Percentiles rank a stretch among this genome's conserved stretches.
Conservation (phyloP, 2,888 invertebrate genomes). For the Physocephala rufipes region DNA sequence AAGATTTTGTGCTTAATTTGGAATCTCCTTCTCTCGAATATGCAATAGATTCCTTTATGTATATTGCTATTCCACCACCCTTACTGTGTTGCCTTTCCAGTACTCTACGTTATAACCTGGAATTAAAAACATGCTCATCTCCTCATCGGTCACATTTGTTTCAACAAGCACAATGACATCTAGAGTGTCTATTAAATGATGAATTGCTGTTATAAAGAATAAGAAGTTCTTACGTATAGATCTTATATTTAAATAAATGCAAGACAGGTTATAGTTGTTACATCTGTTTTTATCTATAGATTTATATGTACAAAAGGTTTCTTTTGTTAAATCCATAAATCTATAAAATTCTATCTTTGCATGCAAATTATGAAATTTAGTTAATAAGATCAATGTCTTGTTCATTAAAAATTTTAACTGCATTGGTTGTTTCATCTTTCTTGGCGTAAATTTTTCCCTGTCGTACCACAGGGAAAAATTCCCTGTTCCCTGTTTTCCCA, state of each 20-base stretch:
- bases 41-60: background rate
- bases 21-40: background rate
- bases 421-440: background rate
- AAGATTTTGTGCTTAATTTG: background rate
- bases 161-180: background rate
- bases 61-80: background rate
- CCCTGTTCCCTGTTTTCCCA: too few species aligned
- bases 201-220: background rate
- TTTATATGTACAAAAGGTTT: background rate
- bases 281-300: background rate
- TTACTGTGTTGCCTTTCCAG: background rate
- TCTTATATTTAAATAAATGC: constrained; percentile 13
- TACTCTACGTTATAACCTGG: constrained; percentile 1
- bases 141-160: constrained; percentile 13
- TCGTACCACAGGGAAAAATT: too few species aligned
- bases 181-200: background rate
- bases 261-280: constrained; percentile 11
- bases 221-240: background rate
- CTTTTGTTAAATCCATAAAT: background rate
- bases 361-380: background rate
- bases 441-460: background rate
- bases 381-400: constrained; percentile 1
- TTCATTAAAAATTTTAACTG: background rate
- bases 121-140: background rate
- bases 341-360: background rate